phyloP scores from a whole-genome alignment of 2,113 vertebrate genomes.

The Ursus arctos region DNA sequence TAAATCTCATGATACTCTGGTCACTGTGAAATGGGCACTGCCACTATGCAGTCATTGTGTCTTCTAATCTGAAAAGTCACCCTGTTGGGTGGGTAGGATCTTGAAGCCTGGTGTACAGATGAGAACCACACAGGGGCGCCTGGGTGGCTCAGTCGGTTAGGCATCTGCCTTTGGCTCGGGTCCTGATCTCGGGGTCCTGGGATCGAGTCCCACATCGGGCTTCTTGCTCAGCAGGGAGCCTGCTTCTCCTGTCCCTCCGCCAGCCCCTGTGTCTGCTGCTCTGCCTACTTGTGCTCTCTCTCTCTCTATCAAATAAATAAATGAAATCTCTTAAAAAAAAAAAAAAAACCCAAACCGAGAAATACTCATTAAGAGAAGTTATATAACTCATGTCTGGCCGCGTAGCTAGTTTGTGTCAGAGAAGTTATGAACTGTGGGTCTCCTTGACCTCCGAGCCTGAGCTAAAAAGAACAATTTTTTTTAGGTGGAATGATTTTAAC shows the following conservation, averaged over 20 bases:
- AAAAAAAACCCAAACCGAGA: background rate
- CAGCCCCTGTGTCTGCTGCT: too few species aligned
- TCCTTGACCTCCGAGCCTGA: background rate
- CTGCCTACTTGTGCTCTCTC: too few species aligned
- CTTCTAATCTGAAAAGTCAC: background rate
- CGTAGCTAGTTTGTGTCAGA: fast-evolving
- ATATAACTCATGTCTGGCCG: background rate
- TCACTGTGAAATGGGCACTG: too few species aligned
- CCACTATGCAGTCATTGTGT: background rate
- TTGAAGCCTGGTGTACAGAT: background rate
- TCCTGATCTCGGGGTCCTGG: too few species aligned
- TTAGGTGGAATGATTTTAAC: background rate
- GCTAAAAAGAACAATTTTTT: background rate
- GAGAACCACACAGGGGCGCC: background rate
- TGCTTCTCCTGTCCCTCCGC: too few species aligned
- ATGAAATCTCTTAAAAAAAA: background rate
- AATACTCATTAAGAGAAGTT: background rate
- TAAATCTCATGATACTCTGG: background rate
- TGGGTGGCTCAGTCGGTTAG: too few species aligned
- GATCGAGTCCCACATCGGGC: too few species aligned
- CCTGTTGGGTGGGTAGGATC: background rate
- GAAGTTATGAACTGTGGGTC: background rate
- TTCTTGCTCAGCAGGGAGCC: too few species aligned
- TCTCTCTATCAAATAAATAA: background rate
- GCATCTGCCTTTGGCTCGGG: too few species aligned